Conservation (phyloP, 23 tunicate genomes). For the Halocynthia aurantium region DNA sequence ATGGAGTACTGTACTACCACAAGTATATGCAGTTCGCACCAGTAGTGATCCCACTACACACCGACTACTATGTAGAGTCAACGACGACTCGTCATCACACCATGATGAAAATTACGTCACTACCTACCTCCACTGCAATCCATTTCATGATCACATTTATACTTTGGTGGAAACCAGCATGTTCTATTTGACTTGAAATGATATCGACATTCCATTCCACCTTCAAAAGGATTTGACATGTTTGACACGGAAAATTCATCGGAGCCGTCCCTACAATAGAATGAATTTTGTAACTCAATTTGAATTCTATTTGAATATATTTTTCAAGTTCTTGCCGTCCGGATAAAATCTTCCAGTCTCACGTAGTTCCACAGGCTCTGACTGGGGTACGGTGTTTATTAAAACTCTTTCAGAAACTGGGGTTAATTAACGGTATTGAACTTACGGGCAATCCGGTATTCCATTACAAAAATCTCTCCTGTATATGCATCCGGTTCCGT, state of each 20-base stretch:
- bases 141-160: constrained; percentile 46
- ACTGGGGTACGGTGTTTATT: too few species aligned
- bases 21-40: too few species aligned
- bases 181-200: neutral
- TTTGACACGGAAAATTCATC: constrained; percentile 35
- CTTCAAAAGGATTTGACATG: neutral
- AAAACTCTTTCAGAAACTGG: too few species aligned
- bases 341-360: too few species aligned
- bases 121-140: constrained; percentile 53
- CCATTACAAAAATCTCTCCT: constrained; percentile 12
- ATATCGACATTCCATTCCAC: constrained; percentile 4
- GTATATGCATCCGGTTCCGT: neutral
- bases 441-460: constrained; percentile 13
- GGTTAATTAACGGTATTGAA: neutral
- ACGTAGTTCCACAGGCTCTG: too few species aligned
- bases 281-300: neutral
- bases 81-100: too few species aligned
- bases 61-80: neutral
- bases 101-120: too few species aligned
- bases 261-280: constrained; percentile 40
- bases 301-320: too few species aligned
- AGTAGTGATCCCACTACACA: too few species aligned
- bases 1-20: too few species aligned
- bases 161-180: constrained; percentile 30
- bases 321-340: too few species aligned